Evolutionary conservation across 2,113 vertebrate species (phyloP).

Genomic region (Arvicanthis niloticus): DNA sequence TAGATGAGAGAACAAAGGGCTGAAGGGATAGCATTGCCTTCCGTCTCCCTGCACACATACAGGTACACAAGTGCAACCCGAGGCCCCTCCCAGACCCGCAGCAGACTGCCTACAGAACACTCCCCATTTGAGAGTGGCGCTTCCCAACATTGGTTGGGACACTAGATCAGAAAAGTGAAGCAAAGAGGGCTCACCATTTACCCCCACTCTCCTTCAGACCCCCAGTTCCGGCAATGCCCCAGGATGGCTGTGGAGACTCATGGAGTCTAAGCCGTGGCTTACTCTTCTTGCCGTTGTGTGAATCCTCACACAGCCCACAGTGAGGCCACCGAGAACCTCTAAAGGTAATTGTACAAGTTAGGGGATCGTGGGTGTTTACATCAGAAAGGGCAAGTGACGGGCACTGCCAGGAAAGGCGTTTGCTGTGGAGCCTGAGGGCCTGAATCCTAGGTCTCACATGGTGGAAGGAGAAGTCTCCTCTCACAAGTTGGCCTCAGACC

Average conservation of each 20-base stretch:
- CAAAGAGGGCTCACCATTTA: not conserved
- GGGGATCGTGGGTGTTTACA: fast-evolving
- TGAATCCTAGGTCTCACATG: not conserved
- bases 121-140: not conserved
- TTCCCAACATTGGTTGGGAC: not conserved
- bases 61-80: fast-evolving
- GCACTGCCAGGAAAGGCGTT: not conserved
- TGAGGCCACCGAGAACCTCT: not conserved
- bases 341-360: fast-evolving
- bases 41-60: not conserved
- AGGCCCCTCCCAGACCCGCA: not conserved
- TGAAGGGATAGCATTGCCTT: not conserved
- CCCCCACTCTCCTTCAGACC: not conserved
- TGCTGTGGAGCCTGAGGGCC: not conserved
- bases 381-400: not conserved
- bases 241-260: too few relatives aligned
- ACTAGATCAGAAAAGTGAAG: not conserved
- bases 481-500: not conserved
- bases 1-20: not conserved
- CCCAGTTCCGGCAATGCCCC: not conserved
- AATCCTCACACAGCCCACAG: not conserved
- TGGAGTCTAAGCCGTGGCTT: not conserved
- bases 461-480: not conserved
- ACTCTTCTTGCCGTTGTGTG: not conserved
- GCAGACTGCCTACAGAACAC: not conserved